Conservation (phyloP, 2,797 vertebrate species). For the Argyrosomus regius region DNA sequence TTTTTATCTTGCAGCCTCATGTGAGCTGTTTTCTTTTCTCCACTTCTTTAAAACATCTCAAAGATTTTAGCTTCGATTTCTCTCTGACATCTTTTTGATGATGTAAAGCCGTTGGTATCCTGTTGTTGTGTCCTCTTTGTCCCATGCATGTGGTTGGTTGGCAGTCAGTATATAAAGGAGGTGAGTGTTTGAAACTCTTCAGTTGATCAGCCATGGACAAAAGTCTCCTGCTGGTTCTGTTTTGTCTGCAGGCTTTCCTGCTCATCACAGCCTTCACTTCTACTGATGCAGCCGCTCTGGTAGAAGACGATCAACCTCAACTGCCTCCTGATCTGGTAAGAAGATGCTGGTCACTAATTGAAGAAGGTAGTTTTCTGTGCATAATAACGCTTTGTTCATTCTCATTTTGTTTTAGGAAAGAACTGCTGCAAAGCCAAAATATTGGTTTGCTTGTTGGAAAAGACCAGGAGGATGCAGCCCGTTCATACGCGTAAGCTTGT, state of each 20-base stretch:
- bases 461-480: background rate
- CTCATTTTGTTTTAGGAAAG: background rate
- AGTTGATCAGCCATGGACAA: constrained; percentile 60
- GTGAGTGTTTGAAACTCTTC: constrained; percentile 7
- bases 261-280: constrained; percentile 46
- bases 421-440: too few species aligned
- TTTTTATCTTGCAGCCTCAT: too few species aligned
- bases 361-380: background rate
- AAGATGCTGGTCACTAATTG: background rate
- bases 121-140: constrained; percentile 5
- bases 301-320: background rate
- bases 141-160: constrained; percentile 24
- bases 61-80: too few species aligned
- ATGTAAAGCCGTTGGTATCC: background rate
- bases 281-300: constrained; percentile 19
- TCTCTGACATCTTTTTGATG: background rate
- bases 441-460: background rate
- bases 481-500: background rate
- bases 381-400: background rate
- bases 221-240: constrained; percentile 51
- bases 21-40: too few species aligned
- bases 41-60: background rate
- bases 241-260: constrained; percentile 63
- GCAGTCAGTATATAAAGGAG: constrained; percentile 51
- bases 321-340: constrained; percentile 23